Evolutionary conservation across 2,113 vertebrate species (phyloP), one percentile per base, ranked within the genome.

Genomic region (Montifringilla adamsi): DNA sequence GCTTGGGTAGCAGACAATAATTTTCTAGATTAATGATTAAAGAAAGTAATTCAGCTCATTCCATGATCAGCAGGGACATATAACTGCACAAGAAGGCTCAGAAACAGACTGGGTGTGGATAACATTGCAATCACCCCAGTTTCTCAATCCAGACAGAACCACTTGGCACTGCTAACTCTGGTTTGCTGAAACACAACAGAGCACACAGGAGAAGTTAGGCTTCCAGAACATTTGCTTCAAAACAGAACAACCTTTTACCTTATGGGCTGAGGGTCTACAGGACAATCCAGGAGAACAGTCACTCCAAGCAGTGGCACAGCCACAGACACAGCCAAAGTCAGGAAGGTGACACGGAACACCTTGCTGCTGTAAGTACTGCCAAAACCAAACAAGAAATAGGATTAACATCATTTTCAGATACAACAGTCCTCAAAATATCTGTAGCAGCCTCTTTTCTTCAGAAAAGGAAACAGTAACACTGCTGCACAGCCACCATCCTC

Each of bases 291-390:
- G 15, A 99, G 93, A 95, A 99, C 77, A 79, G 98, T 72, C 62
- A 99, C 97, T 67, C 98, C 97, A 22, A 99, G 96, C 24, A 99
- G 94, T 10, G 98, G 99, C 68, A 99, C 87, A 3, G 98, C 77
- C 62, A 99, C 93, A 41, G 98, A 98, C 0, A 96, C 95, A 13
- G 98, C 98, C 91, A 99, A 92, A 41, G 98, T 98, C 72, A 99
- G 83, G 69, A 99, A 98, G 7, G 99, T 99, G 70, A 99, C 98
- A 75, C 98, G 98, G 95, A 99, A 99, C 18, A 99, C 98, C 90
- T 98, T 99, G 76, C 98, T 98, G 28, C 99, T 99, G 95, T 99
- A 99, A 37, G 99, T 98, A 79, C 99, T 99, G 97, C 11, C 64
- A 79, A 93, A 95, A 49, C 22, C 39, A 96, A 11, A 91, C 7